phyloP scores from a whole-genome alignment of 2,113 vertebrate species.

The Percina caprodes region DNA sequence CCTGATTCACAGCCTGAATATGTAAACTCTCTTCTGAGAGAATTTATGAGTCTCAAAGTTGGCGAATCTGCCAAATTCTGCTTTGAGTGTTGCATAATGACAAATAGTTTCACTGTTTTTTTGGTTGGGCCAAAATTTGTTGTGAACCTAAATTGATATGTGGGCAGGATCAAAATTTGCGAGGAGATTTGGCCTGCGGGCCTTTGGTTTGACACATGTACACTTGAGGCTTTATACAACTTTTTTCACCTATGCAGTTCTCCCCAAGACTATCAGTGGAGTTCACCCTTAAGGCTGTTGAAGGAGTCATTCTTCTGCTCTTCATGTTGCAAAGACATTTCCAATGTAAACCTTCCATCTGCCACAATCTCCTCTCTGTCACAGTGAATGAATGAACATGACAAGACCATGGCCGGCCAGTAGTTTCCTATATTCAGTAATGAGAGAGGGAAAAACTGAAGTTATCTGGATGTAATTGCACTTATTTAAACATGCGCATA shows the following conservation, averaged over 20 bases:
- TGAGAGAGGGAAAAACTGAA: background rate
- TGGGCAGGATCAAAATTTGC: too few relatives aligned
- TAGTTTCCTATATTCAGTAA: background rate
- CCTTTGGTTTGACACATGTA: too few relatives aligned
- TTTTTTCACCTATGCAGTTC: background rate
- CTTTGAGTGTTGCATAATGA: too few relatives aligned
- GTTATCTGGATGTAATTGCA: background rate
- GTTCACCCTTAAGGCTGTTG: background rate
- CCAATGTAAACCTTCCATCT: background rate
- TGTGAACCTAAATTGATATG: too few relatives aligned
- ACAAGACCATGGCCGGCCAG: background rate
- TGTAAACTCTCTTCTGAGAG: too few relatives aligned
- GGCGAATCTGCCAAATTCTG: too few relatives aligned
- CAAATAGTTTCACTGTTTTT: too few relatives aligned
- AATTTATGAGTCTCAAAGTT: too few relatives aligned
- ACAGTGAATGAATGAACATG: background rate
- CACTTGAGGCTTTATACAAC: background rate
- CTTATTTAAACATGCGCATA: background rate
- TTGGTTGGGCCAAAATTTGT: too few relatives aligned
- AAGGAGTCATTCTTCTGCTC: background rate
- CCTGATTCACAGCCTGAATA: too few relatives aligned
- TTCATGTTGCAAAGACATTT: background rate
- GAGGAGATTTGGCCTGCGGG: too few relatives aligned
- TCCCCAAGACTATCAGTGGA: background rate
- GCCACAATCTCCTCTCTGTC: background rate